Evolutionary conservation across 2,113 vertebrate genomes (phyloP).

Genomic region (Lophotis ruficrista): DNA sequence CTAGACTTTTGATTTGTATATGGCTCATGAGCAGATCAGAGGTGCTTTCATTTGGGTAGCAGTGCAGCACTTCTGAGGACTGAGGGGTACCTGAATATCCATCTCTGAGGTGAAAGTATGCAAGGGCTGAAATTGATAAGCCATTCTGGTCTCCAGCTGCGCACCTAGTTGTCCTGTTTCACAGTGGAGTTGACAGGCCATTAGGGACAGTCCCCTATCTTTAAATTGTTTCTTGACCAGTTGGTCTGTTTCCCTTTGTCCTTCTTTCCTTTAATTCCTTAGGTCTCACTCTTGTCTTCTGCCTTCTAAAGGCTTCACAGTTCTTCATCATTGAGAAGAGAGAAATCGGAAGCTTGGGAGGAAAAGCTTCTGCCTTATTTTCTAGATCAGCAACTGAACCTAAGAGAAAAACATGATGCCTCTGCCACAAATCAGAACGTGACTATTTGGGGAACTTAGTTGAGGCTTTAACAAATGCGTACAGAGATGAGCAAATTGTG

Average conservation of each 20-base stretch:
- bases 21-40: background rate
- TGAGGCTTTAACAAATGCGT: background rate
- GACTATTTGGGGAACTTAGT: background rate
- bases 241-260: background rate
- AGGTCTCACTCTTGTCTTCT: background rate
- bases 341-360: background rate
- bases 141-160: background rate
- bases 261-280: background rate
- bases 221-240: background rate
- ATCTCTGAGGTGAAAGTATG: background rate
- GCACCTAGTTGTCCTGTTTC: background rate
- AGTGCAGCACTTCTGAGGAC: accelerated
- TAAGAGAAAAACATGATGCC: background rate
- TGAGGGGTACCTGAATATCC: background rate
- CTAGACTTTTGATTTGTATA: background rate
- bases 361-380: background rate
- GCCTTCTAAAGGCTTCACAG: background rate
- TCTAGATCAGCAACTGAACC: background rate
- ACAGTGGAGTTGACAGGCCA: background rate
- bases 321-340: background rate
- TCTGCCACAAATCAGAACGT: background rate
- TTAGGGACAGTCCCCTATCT: background rate
- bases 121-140: background rate
- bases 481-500: background rate
- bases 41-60: background rate